Evolutionary conservation across 2,113 vertebrate genomes (phyloP).

Genomic region (Eolophus roseicapilla): DNA sequence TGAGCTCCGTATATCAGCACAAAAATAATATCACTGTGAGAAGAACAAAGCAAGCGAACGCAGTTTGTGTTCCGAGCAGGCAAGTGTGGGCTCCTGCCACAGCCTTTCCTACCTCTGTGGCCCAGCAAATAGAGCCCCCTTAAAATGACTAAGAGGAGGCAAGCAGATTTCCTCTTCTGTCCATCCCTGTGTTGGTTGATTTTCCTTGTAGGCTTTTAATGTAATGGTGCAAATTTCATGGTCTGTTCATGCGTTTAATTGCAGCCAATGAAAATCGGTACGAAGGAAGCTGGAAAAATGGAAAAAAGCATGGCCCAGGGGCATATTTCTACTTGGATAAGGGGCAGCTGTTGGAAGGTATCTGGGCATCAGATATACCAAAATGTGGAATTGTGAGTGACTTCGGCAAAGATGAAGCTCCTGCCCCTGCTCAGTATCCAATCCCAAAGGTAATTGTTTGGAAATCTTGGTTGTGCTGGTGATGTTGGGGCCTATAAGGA

Average conservation of each 20-base stretch:
- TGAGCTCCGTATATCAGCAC: background rate
- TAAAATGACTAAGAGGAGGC: background rate
- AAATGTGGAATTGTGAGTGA: conserved; percentile 87
- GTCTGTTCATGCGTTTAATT: background rate
- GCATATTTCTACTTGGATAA: conserved; percentile 81
- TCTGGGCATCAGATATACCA: conserved; percentile 83
- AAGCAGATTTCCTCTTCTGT: background rate
- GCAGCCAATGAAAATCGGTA: conserved; percentile 83
- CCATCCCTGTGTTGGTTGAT: background rate
- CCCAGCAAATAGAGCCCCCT: background rate
- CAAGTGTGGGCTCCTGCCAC: background rate
- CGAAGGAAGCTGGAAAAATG: conserved; percentile 85
- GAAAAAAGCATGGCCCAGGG: conserved; percentile 84
- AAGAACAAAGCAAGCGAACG: background rate
- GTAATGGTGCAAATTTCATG: background rate
- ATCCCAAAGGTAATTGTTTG: conserved; percentile 84
- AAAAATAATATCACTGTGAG: background rate
- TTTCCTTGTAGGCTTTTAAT: background rate
- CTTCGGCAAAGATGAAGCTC: conserved; percentile 74
- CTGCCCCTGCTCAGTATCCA: conserved; percentile 74
- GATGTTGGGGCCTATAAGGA: background rate
- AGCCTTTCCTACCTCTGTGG: background rate
- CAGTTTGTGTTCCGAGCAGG: background rate
- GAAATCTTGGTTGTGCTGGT: background rate
- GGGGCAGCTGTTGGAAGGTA: conserved; percentile 85